Evolutionary conservation across 2,113 vertebrate genomes (phyloP), one percentile per base, ranked within the genome.

Genomic region (Lepus europaeus): DNA sequence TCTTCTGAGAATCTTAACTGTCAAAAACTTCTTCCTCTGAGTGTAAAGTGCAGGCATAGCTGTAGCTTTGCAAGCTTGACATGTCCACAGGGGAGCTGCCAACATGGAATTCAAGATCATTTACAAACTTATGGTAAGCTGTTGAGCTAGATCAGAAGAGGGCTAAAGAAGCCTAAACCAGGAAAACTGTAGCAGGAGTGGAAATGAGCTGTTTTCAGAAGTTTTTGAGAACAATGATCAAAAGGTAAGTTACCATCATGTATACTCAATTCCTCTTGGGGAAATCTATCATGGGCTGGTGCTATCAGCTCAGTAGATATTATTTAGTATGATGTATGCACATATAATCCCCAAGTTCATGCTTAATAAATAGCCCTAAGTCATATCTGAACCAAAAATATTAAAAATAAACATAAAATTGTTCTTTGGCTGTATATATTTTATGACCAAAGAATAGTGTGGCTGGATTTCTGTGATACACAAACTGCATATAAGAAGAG

Each of bases 321-420:
- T 53, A 85, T 19, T 85, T 88, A 2, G 49, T 59, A 29, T 64
- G 17, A 59, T 25, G 59, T 61, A 39, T 70, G 39, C 2, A 33
- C 6, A n/a, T 73, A n/a, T 33, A 22, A 51, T 76, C 12, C 10
- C 17, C 12, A 74, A 68, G 23, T 45, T 27, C 17, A 29, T 82
- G 69, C 56, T 90, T 90, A 79, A 89, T 74, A 79, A 89, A 25
- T 29, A 66, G 51, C 17, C 45, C 8, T 51, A 14, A 39, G 51
- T 23, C 2, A n/a, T 49, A 76, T 69, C 33, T 82, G 45, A 81
- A 20, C 23, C 10, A 59, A 7, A 73, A 4, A 19, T n/a, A 56
- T 90, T 87, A 78, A 72, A 59, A 80, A 31, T 77, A 83, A 66
- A 87, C 19, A 49, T 59, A 59, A 22, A 78, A 82, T 69, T 82